Evolutionary conservation across 2,113 vertebrate species (phyloP).

Genomic region (Capreolus pygargus): DNA sequence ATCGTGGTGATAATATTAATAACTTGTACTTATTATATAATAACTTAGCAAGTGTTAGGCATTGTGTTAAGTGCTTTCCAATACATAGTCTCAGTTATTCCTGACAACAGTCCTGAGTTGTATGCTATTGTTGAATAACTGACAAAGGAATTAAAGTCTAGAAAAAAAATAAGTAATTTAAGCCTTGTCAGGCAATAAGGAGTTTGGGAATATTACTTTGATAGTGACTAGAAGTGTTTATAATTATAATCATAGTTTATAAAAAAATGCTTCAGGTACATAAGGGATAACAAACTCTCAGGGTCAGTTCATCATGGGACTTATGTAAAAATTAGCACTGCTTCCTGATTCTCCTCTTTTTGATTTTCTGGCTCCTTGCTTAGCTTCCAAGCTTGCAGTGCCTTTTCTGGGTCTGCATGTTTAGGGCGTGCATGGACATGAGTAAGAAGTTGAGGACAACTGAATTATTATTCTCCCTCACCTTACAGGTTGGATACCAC

Average conservation of each 20-base stretch:
- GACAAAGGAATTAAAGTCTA: not conserved
- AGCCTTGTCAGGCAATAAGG: not conserved
- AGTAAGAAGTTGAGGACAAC: not conserved
- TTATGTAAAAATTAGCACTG: not conserved
- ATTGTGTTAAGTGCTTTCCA: not conserved
- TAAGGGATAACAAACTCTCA: not conserved
- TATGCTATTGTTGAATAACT: not conserved
- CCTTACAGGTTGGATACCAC: not conserved
- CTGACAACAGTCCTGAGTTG: not conserved
- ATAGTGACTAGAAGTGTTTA: not conserved
- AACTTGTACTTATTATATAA: not conserved
- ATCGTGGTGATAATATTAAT: constrained; percentile 8
- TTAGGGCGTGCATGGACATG: not conserved
- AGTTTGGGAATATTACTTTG: not conserved
- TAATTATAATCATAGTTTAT: not conserved
- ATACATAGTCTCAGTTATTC: not conserved
- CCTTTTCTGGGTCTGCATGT: not conserved
- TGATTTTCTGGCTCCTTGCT: not conserved
- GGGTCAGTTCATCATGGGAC: not conserved
- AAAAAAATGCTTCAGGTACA: not conserved
- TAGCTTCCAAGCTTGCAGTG: not conserved
- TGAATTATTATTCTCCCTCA: not conserved
- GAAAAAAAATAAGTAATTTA: constrained; percentile 20
- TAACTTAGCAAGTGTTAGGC: not conserved
- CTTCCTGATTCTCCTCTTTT: not conserved